Percentiles rank a stretch among this genome's conserved stretches.
These are phyloP conservation scores for Hyposoter didymator DNA, from an alignment of 2,888 invertebrate species.

Conservation along the genomic window DNA sequence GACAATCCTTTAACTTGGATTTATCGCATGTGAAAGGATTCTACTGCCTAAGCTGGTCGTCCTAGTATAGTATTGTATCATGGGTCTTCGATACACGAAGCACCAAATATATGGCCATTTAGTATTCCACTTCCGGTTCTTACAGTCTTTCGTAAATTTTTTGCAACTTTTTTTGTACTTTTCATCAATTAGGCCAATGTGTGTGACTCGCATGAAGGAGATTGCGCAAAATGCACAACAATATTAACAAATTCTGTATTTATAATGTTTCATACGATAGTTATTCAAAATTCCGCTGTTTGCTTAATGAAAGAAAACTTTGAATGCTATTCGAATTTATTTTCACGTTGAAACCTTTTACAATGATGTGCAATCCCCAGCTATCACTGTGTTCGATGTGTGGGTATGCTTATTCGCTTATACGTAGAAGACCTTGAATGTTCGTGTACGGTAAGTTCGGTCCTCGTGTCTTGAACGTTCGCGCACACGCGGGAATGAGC, in stretches of 20 bases:
- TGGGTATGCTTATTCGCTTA: slow-evolving; percentile 18
- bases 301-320: background rate
- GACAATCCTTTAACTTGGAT: slow-evolving; percentile 62
- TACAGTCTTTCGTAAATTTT: background rate
- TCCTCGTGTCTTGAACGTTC: slow-evolving; percentile 63
- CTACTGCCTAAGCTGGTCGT: slow-evolving; percentile 41
- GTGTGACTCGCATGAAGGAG: background rate
- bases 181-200: too few relatives aligned
- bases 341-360: background rate
- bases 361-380: background rate
- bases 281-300: background rate
- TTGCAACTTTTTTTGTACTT: background rate
- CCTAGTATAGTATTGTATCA: slow-evolving; percentile 53
- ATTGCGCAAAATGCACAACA: background rate
- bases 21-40: slow-evolving; percentile 59
- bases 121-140: background rate
- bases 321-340: background rate
- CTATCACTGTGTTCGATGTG: too few relatives aligned
- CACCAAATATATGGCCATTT: slow-evolving; percentile 1
- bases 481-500: slow-evolving; percentile 74
- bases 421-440: slow-evolving; percentile 15
- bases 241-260: background rate
- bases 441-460: slow-evolving; percentile 30
- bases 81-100: slow-evolving; percentile 45
- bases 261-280: background rate